Evolutionary conservation across 2,113 vertebrate genomes (phyloP), one percentile per base, ranked within the genome.

Genomic region (Entomyzon cyanotis): DNA sequence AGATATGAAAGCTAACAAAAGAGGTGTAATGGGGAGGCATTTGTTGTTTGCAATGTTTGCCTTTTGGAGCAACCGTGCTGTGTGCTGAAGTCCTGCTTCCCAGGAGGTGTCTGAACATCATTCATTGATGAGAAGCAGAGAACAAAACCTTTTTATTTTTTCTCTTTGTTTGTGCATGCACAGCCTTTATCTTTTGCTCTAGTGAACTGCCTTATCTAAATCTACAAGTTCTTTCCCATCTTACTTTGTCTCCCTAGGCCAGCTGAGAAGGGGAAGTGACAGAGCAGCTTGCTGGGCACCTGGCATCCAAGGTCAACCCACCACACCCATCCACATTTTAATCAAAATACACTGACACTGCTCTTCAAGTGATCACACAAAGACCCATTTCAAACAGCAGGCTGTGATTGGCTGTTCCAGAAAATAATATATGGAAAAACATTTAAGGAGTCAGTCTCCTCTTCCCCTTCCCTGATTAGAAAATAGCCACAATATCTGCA

Each of bases 21-120:
- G 10, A 52, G 4, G 11, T 15, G 4, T 3, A 21, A 52, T 5
- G 2, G 13, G 9, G 24, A 39, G 3, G 1, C 2, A 53, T 53
- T 60, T 52, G 3, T 15, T 30, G 20, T 22, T 22, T 41, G 15
- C 5, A 12, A n/a, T 15, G 11, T 21, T n/a, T 75, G 11, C 24
- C 24, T 27, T 60, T 28, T 23, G 22, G 21, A 60, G 17, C 41
- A 68, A n/a, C 16, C 2, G 24, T 14, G 35, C 21, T 1, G 0
- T 0, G 0, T 4, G 9, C 20, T 39, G 39, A 75, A 60, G 62
- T 28, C 11, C n/a, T n/a, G 20, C 10, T 76, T 41, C 47, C 30
- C 21, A n/a, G 9, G 39, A 68, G 47, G 16, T 15, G 46, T 24
- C 24, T 39, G 21, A 67, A 41, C 19, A 18, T 12, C 0, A 0